phyloP scores from a whole-genome alignment of 2,888 invertebrate species.

The Morinoia aosen region DNA sequence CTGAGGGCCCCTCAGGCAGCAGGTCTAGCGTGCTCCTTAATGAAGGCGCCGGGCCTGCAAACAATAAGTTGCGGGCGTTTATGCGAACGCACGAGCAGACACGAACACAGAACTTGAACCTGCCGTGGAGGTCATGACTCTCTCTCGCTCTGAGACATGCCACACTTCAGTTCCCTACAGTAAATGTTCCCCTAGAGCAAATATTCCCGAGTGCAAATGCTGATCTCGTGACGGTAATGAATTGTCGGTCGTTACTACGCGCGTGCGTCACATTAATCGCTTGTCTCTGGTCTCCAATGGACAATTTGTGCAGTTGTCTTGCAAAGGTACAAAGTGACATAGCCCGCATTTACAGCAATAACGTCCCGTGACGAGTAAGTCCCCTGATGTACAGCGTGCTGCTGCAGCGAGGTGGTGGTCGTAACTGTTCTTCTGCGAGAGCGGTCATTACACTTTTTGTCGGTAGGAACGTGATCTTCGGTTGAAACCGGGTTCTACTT shows the following conservation, averaged over 20 bases:
- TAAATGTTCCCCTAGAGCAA: background rate
- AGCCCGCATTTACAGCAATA: background rate
- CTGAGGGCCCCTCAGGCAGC: background rate
- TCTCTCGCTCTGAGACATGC: background rate
- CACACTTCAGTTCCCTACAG: background rate
- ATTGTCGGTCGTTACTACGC: background rate
- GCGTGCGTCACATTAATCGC: background rate
- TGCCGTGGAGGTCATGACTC: background rate
- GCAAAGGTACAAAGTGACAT: background rate
- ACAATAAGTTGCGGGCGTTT: background rate
- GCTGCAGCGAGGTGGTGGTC: background rate
- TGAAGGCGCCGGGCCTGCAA: background rate
- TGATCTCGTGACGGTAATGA: constrained; percentile 5
- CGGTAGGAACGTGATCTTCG: too few species aligned
- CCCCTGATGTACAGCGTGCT: background rate
- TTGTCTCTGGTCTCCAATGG: background rate
- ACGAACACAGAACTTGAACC: background rate
- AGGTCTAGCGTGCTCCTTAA: background rate
- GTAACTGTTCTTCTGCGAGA: background rate
- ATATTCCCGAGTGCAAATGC: constrained; percentile 1
- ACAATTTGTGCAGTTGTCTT: background rate
- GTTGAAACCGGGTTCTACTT: too few species aligned
- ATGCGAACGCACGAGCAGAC: background rate
- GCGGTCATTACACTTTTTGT: background rate
- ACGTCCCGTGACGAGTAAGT: background rate